Percentiles rank a stretch among this genome's conserved stretches.
Evolutionary conservation across 2,113 vertebrate genomes (phyloP).

Genomic region (Hippolais icterina): DNA sequence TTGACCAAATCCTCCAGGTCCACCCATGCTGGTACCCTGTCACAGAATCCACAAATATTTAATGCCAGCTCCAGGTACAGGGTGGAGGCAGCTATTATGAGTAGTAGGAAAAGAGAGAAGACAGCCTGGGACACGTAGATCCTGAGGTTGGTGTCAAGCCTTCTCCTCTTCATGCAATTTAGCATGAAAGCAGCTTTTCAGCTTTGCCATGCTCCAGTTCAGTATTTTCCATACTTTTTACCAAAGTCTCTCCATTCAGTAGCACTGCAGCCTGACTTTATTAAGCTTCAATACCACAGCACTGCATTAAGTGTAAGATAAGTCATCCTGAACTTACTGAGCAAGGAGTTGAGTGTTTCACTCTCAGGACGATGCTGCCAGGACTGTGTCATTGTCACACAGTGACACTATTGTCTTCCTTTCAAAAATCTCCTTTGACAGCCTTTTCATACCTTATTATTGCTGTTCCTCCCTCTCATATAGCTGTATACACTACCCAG

Average conservation of each 20-base stretch:
- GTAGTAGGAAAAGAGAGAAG: background rate
- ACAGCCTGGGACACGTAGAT: background rate
- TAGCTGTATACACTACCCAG: background rate
- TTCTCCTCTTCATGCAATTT: background rate
- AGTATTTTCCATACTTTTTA: background rate
- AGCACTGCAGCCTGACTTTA: background rate
- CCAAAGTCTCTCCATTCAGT: background rate
- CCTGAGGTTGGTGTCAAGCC: background rate
- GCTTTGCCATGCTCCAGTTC: background rate
- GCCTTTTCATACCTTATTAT: background rate
- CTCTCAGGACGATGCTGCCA: background rate
- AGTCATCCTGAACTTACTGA: background rate
- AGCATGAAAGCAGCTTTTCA: background rate
- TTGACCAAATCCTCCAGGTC: conserved; percentile 87
- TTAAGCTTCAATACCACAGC: background rate
- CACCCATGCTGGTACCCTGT: conserved; percentile 87
- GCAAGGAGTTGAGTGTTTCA: background rate
- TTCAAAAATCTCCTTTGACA: background rate
- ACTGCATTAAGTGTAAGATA: background rate
- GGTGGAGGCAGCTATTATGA: background rate
- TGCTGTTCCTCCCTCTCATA: background rate
- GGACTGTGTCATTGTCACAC: background rate
- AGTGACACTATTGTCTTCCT: background rate
- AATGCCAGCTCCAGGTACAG: background rate
- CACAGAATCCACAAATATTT: conserved; percentile 43